These are phyloP conservation scores for Dolomedes plantarius DNA, from an alignment of 2,888 invertebrate genomes.

Conservation along the genomic window DNA sequence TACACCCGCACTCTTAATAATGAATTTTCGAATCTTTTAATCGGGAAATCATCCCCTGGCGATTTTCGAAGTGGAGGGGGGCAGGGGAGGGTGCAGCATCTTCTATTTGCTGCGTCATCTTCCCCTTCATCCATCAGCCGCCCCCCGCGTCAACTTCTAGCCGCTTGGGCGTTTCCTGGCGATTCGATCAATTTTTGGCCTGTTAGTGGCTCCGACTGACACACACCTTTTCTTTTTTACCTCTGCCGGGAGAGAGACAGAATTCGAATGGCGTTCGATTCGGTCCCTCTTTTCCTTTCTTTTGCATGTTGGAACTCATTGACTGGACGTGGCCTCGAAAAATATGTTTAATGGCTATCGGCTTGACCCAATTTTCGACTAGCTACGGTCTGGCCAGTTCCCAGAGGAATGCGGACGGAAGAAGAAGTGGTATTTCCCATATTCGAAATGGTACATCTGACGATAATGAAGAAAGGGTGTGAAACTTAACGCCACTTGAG, in stretches of 20 bases:
- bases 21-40: conserved; percentile 16
- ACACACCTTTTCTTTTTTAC: background rate
- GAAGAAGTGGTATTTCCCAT: background rate
- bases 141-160: conserved; percentile 20
- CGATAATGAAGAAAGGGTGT: no score
- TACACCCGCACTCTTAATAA: conserved; percentile 7
- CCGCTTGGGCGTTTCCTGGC: conserved; percentile 46
- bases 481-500: no score
- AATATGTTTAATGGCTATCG: conserved; percentile 5
- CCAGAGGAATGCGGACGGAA: background rate
- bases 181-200: conserved; percentile 53
- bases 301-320: conserved; percentile 14
- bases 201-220: background rate
- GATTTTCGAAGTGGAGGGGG: background rate
- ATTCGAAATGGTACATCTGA: no score
- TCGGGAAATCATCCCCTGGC: conserved; percentile 22
- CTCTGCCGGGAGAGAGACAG: background rate
- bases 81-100: background rate
- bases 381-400: background rate
- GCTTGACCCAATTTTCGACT: background rate
- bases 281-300: no score
- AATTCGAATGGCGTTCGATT: background rate
- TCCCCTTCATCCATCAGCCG: conserved; percentile 18
- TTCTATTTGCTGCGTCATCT: conserved; percentile 17
- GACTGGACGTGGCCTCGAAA: background rate